Evolutionary conservation across 2,888 invertebrate genomes (phyloP).

Genomic region (Chamaedrilus cognettii): DNA sequence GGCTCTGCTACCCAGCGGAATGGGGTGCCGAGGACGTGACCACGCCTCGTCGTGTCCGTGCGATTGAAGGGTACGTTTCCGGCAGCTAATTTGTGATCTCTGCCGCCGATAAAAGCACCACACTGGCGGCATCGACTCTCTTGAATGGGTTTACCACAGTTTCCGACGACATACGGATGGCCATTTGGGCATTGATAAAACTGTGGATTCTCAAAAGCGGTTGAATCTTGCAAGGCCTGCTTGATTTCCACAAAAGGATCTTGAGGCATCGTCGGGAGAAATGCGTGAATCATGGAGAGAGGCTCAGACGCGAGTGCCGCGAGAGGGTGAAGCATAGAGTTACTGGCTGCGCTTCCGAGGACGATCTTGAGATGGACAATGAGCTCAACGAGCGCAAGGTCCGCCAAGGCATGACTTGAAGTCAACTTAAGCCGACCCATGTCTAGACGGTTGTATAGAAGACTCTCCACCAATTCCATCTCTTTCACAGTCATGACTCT

Average conservation of each 20-base stretch:
- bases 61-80: constrained; percentile 36
- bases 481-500: too few species aligned
- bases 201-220: too few species aligned
- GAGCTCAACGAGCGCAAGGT: background rate
- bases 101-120: constrained; percentile 44
- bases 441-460: background rate
- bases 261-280: too few species aligned
- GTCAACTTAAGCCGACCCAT: background rate
- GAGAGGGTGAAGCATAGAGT: too few species aligned
- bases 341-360: background rate
- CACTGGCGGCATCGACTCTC: constrained; percentile 41
- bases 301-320: too few species aligned
- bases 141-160: constrained; percentile 45
- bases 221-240: too few species aligned
- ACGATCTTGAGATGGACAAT: background rate
- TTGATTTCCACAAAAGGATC: too few species aligned
- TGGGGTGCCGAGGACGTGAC: constrained; percentile 47
- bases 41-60: constrained; percentile 40
- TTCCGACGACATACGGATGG: constrained; percentile 50
- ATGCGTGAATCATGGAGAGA: too few species aligned
- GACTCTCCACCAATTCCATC: too few species aligned
- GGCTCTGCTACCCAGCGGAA: constrained; percentile 33
- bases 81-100: constrained; percentile 28
- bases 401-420: background rate
- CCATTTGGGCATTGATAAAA: constrained; percentile 51